Conservation (phyloP, 2,797 vertebrate genomes). For the Falco naumanni region DNA sequence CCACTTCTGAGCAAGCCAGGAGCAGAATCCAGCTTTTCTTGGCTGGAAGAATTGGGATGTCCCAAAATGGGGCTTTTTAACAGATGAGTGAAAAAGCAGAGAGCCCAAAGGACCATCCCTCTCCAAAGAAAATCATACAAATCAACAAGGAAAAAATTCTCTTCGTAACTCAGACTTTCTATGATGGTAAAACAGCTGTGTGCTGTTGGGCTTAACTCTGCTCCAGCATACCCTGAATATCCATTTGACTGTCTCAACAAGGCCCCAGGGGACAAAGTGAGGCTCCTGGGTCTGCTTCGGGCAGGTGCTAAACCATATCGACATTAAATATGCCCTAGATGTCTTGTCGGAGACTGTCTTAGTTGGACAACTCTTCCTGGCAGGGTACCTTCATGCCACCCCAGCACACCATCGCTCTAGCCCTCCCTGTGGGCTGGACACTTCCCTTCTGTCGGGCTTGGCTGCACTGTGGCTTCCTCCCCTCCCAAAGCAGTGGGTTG, state of each 20-base stretch:
- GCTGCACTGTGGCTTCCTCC: neutral
- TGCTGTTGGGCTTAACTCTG: constrained; percentile 17
- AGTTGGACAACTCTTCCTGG: neutral
- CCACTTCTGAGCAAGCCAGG: constrained; percentile 63
- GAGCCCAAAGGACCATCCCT: constrained; percentile 43
- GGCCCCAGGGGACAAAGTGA: neutral
- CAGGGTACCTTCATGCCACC: neutral
- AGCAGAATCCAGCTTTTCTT: constrained; percentile 68
- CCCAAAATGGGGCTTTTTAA: constrained; percentile 63
- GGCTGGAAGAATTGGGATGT: constrained; percentile 52
- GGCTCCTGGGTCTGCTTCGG: neutral
- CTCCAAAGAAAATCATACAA: constrained; percentile 60
- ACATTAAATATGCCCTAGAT: neutral
- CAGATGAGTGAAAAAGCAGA: constrained; percentile 62
- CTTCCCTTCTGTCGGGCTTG: neutral
- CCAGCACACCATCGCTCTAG: neutral
- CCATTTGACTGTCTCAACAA: neutral
- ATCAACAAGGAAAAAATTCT: constrained; percentile 62
- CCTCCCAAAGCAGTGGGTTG: neutral
- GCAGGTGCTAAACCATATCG: neutral
- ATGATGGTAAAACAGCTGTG: constrained; percentile 20
- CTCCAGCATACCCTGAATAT: neutral
- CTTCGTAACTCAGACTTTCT: neutral
- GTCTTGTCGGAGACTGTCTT: neutral
- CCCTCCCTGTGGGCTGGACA: accelerated